These are phyloP conservation scores for Orthosia gracilis DNA, from an alignment of 2,888 invertebrate genomes.

Conservation along the genomic window DNA sequence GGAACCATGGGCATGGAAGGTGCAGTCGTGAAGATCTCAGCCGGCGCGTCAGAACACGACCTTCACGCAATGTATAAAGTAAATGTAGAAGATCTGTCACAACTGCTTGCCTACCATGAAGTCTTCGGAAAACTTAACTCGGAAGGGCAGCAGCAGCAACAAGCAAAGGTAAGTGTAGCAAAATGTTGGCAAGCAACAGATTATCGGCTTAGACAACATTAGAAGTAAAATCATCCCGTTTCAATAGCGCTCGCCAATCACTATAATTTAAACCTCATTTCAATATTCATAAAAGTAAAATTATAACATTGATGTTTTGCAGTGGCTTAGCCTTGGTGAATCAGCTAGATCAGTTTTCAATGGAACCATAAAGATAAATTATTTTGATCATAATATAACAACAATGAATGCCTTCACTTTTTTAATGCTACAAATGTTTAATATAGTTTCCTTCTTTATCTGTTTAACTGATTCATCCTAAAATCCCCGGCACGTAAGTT, in stretches of 20 bases:
- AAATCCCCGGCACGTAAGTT: too few relatives aligned
- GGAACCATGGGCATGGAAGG: constrained; percentile 92
- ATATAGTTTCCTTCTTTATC: not conserved
- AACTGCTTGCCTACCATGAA: constrained; percentile 96
- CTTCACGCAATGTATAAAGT: constrained; percentile 96
- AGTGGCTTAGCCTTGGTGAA: not conserved
- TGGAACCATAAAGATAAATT: not conserved
- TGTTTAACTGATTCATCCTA: not conserved
- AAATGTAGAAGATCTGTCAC: constrained; percentile 96
- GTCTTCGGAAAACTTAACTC: constrained; percentile 92
- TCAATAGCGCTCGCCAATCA: too few relatives aligned
- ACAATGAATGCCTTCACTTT: not conserved
- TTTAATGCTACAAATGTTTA: not conserved
- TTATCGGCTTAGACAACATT: not conserved
- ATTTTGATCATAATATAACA: not conserved
- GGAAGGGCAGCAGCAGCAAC: constrained; percentile 82
- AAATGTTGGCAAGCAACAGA: not conserved
- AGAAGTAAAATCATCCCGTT: not conserved
- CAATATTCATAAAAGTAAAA: constrained; percentile 9
- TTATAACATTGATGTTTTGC: not conserved
- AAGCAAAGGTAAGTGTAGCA: constrained; percentile 75
- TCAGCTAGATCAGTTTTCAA: not conserved
- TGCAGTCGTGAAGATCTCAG: constrained; percentile 94
- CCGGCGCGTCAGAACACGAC: constrained; percentile 93
- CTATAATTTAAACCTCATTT: constrained; percentile 6